Evolutionary conservation across 2,113 vertebrate genomes (phyloP).

Genomic region (Hippocampus barbouri): DNA sequence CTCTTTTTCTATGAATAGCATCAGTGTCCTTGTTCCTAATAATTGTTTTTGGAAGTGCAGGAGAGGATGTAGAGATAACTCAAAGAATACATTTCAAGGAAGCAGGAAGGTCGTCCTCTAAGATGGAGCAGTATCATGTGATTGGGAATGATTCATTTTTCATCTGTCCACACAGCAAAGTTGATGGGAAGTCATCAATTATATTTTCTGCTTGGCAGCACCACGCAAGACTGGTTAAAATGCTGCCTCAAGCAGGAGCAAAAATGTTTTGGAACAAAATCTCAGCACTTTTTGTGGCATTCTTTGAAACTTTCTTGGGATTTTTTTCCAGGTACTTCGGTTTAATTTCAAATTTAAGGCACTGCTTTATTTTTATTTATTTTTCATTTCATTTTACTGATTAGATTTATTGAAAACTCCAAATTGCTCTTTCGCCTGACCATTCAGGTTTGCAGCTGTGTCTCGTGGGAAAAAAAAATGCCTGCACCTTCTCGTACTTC

Average conservation of each 20-base stretch:
- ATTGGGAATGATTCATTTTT: conserved; percentile 1
- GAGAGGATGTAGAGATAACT: conserved; percentile 32
- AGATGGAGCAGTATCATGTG: conserved; percentile 21
- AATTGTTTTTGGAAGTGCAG: conserved; percentile 7
- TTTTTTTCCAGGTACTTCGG: too few species aligned
- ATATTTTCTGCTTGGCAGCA: background rate
- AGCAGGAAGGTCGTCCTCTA: conserved; percentile 23
- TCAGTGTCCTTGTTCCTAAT: conserved; percentile 11
- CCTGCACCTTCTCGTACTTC: too few species aligned
- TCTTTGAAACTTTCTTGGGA: too few species aligned
- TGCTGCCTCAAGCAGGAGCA: background rate
- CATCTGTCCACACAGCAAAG: conserved; percentile 10
- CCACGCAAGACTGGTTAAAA: background rate
- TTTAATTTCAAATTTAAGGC: too few species aligned
- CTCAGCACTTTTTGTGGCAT: too few species aligned
- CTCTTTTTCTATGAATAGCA: background rate
- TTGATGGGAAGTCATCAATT: background rate
- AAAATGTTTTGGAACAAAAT: background rate
- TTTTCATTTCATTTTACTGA: too few species aligned
- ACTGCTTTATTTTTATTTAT: too few species aligned
- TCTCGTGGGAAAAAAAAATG: too few species aligned
- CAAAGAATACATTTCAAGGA: conserved; percentile 48
- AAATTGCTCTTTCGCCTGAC: too few species aligned
- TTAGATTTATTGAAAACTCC: too few species aligned
- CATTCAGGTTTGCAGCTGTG: too few species aligned